Base-by-base conservation (phyloP, 2,888 invertebrate genomes). In the Ischnus inquisitorius region DNA sequence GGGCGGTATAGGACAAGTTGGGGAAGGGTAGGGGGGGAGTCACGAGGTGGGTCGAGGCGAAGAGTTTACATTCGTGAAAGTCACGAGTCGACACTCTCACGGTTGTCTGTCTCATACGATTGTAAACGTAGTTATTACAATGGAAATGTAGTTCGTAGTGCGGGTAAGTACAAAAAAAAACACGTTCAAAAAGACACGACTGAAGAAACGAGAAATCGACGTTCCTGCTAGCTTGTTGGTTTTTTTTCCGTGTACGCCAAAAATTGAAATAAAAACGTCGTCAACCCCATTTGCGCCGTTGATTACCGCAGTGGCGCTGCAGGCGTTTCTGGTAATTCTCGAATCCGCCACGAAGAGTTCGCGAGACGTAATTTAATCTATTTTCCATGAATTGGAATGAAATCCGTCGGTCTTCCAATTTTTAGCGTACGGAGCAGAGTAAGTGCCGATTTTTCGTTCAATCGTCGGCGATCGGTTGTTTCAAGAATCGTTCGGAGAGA, bases 21-120 rank as follows among this genome's bases (percentile, higher is more conserved):
- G 67, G 71, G 34, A 68, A 39, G 57, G 46, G 60, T 28, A 34
- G 6, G 57, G 34, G 65, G 54, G 60, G 19, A 16, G 14, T 41
- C 62, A 54, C 54, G 54, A 43, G 71, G 46, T 57, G 76, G 72
- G 41, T 82, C 68, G 72, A 68, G 57, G 72, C 68, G 62, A 78
- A 74, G 57, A 62, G 62, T 75, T 74, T 75, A 19, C 64, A 78
- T 78, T 68, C 77, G 74, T 75, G 74, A 75, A 83, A 83, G 79
- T 71, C 22, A 79, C 54, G 62, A 65, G 14, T 41, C 25, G 28
- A 60, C 25, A 46, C 60, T 60, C 60, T 57, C 60, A 60, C 60
- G 60, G 46, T 74, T 74, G 46, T 57, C 62, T 19, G 54, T 77
- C 57, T 67, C 65, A 78, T 60, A 79, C 60, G 82, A 79, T 71